These are phyloP conservation scores for Taenioides sp. DNA, from an alignment of 2,797 vertebrate genomes.

Conservation along the genomic window DNA sequence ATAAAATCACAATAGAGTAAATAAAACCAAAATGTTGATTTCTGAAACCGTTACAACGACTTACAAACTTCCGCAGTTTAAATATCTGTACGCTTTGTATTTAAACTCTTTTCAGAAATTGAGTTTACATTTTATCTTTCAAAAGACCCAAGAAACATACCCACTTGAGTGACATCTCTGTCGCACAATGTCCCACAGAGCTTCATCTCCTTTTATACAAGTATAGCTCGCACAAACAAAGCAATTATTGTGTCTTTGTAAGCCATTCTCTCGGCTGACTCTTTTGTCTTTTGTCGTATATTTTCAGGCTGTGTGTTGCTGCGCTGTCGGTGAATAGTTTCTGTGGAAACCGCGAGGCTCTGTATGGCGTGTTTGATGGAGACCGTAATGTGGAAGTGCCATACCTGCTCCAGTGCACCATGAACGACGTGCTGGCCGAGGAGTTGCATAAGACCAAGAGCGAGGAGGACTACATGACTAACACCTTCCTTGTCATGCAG, in stretches of 20 bases:
- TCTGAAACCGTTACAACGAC: too few relatives aligned
- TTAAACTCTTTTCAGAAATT: not conserved
- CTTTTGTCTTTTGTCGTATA: conserved; percentile 3
- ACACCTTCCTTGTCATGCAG: conserved; percentile 97
- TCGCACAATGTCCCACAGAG: conserved; percentile 3
- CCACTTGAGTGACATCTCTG: conserved; percentile 3
- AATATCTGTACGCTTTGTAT: not conserved
- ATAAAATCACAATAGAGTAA: too few relatives aligned
- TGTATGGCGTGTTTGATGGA: conserved; percentile 97
- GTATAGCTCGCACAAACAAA: conserved; percentile 7
- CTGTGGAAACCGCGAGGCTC: conserved; percentile 90
- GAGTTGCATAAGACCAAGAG: conserved; percentile 93
- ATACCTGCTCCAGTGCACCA: conserved; percentile 94
- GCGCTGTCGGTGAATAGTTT: conserved; percentile 94
- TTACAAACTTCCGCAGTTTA: not conserved
- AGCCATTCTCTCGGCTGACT: conserved; percentile 13
- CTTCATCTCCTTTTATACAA: conserved; percentile 15
- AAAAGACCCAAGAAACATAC: not conserved
- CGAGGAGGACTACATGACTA: conserved; percentile 95
- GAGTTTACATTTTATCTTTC: not conserved
- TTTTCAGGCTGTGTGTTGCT: conserved; percentile 88
- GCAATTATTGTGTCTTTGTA: conserved; percentile 5
- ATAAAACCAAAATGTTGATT: too few relatives aligned
- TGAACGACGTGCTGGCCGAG: conserved; percentile 95
- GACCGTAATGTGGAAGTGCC: conserved; percentile 96